Evolutionary conservation across 2,888 invertebrate species (phyloP).

Genomic region (Mesoligia furuncula): DNA sequence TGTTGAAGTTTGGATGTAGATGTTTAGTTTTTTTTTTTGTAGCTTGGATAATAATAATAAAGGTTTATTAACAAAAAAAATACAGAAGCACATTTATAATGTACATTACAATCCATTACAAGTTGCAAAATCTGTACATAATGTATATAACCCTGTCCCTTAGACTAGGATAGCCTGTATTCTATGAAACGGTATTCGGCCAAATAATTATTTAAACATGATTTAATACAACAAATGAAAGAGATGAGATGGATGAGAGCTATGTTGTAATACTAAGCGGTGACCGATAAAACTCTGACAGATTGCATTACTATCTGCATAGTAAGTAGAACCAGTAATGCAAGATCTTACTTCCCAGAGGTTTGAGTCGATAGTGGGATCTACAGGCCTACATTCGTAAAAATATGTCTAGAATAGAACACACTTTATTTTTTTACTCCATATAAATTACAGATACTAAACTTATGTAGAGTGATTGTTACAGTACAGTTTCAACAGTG

Average conservation of each 20-base stretch:
- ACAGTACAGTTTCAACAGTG: not conserved
- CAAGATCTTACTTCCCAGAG: not conserved
- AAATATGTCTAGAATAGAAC: not conserved
- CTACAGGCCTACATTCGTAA: not conserved
- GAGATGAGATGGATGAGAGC: too few relatives aligned
- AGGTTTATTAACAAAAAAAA: too few relatives aligned
- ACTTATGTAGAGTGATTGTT: not conserved
- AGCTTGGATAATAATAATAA: too few relatives aligned
- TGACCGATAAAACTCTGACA: not conserved
- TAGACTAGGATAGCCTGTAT: too few relatives aligned
- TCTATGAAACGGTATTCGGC: too few relatives aligned
- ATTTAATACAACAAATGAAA: too few relatives aligned
- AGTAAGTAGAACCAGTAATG: not conserved
- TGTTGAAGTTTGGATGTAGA: not conserved
- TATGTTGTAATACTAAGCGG: not conserved
- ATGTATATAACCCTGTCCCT: too few relatives aligned
- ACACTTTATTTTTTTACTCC: not conserved
- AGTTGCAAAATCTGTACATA: too few relatives aligned
- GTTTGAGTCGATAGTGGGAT: not conserved
- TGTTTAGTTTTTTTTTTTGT: not conserved
- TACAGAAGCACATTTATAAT: too few relatives aligned
- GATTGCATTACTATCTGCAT: not conserved
- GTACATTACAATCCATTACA: too few relatives aligned
- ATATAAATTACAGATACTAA: not conserved
- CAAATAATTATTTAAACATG: too few relatives aligned